Conservation (phyloP, 2,113 vertebrate species). For the Cebus imitator region DNA sequence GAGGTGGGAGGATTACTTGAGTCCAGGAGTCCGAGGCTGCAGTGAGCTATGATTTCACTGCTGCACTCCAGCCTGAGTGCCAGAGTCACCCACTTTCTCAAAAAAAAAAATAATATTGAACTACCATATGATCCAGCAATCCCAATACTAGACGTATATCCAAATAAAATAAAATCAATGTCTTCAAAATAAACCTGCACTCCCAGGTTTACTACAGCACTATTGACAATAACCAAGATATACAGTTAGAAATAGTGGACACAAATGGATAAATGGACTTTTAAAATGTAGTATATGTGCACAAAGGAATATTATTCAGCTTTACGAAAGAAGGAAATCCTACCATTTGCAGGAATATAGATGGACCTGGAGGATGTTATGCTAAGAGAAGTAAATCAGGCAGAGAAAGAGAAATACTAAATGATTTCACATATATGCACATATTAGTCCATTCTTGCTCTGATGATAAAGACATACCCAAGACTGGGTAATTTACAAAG, state of each 20-base stretch:
- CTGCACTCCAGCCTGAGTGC: too few species aligned
- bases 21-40: too few species aligned
- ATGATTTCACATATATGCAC: background rate
- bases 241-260: rapidly evolving
- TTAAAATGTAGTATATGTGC: background rate
- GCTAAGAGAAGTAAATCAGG: background rate
- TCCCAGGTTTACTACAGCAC: background rate
- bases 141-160: rapidly evolving
- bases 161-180: background rate
- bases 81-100: too few species aligned
- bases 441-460: too few species aligned
- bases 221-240: rapidly evolving
- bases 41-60: too few species aligned
- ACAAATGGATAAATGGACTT: too few species aligned
- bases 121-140: too few species aligned
- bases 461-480: too few species aligned
- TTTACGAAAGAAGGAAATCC: background rate
- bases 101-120: too few species aligned
- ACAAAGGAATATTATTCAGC: background rate
- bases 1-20: too few species aligned
- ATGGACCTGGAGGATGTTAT: background rate
- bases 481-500: too few species aligned
- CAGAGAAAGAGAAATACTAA: background rate
- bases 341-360: background rate
- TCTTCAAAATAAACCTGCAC: background rate